phyloP scores from a whole-genome alignment of 2,888 invertebrate genomes.

The Lasioglossum figueresi region DNA sequence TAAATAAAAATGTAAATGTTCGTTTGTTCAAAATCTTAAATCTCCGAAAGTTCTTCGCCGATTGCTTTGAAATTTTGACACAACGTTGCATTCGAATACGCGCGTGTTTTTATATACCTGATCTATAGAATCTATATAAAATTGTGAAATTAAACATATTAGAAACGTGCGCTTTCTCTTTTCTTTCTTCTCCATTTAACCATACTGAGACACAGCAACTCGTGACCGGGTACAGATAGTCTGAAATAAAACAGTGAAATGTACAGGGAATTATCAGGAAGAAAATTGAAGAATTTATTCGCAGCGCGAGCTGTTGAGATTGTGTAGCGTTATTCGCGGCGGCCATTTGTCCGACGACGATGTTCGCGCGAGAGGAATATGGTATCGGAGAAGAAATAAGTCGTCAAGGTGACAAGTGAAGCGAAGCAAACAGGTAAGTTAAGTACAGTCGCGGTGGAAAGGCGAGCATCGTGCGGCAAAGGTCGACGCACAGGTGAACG shows the following conservation, averaged over 20 bases:
- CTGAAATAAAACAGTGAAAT: background rate
- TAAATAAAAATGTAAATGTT: too few relatives aligned
- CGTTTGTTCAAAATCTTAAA: too few relatives aligned
- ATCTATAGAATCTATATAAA: too few relatives aligned
- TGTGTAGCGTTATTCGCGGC: background rate
- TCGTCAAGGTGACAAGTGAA: background rate
- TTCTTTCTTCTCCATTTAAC: too few relatives aligned
- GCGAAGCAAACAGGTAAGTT: slow-evolving; percentile 7
- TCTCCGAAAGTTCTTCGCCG: too few relatives aligned
- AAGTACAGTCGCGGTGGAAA: background rate
- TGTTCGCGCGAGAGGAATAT: background rate
- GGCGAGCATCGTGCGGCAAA: background rate
- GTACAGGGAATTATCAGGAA: background rate
- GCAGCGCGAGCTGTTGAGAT: background rate
- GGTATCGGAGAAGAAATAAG: slow-evolving; percentile 9
- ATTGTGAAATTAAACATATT: too few relatives aligned
- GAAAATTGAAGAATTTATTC: background rate
- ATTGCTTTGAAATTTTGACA: too few relatives aligned
- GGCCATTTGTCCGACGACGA: background rate
- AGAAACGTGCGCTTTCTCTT: too few relatives aligned
- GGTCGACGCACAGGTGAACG: slow-evolving; percentile 26
- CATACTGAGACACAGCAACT: too few relatives aligned
- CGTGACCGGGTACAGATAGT: too few relatives aligned
- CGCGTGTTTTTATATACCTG: too few relatives aligned
- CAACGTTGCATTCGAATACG: too few relatives aligned